Conservation (phyloP, 92 coral and sea anemone genomes). For the Parazoanthus atlanticus region DNA sequence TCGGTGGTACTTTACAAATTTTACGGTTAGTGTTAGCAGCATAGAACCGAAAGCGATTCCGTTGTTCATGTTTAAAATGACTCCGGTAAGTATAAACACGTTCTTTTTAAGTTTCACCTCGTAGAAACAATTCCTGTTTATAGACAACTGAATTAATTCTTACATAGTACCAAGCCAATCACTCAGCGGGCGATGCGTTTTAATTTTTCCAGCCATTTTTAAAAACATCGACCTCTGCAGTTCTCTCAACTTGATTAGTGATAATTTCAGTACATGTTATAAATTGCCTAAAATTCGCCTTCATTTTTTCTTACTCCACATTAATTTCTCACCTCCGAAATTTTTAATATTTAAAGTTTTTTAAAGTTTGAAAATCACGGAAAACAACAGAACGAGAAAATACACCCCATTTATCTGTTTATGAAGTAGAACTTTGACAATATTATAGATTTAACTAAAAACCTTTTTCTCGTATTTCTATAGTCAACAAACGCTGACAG, state of each 20-base stretch:
- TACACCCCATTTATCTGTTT: neutral
- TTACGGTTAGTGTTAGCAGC: neutral
- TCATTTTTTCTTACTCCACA: too few species aligned
- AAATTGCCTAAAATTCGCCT: neutral
- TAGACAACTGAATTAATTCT: neutral
- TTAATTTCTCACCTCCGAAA: neutral
- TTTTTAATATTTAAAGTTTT: neutral
- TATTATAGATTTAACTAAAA: neutral
- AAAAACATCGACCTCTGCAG: neutral
- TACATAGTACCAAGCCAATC: neutral
- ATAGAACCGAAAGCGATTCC: neutral
- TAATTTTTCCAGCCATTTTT: neutral
- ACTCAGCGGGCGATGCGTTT: neutral
- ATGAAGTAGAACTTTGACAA: neutral
- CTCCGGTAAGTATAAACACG: neutral
- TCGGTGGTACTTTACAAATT: neutral
- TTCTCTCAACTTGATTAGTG: neutral
- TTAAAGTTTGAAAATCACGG: neutral
- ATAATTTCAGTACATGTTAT: neutral
- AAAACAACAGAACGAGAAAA: neutral
- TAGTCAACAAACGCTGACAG: slow-evolving; percentile 5
- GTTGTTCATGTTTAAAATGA: neutral
- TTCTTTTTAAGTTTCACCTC: neutral
- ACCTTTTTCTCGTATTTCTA: neutral
- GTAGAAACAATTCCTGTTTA: neutral